Evolutionary conservation across 2,797 vertebrate species (phyloP).

Genomic region (Apogon talboti): DNA sequence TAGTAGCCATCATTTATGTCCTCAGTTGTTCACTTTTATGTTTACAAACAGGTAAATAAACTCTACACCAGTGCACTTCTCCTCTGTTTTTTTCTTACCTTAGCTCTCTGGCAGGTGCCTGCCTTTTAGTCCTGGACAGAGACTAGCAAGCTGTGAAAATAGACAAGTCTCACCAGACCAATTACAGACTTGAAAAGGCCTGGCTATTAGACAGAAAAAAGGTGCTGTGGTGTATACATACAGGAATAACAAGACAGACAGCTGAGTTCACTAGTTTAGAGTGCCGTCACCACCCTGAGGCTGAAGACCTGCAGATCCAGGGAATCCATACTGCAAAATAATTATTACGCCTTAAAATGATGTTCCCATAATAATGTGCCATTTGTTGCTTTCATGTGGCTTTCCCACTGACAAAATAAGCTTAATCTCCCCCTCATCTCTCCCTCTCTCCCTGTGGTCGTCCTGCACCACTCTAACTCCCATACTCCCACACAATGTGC

Average conservation of each 20-base stretch:
- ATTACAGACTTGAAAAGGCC: slow-evolving; percentile 71
- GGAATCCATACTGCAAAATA: slow-evolving; percentile 79
- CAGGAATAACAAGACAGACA: slow-evolving; percentile 69
- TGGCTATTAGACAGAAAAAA: slow-evolving; percentile 65
- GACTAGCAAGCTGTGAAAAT: slow-evolving; percentile 60
- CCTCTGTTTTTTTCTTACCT: slow-evolving; percentile 14
- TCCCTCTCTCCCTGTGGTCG: slow-evolving; percentile 50
- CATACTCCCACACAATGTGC: slow-evolving; percentile 77
- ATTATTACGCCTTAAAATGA: slow-evolving; percentile 80
- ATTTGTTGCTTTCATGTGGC: slow-evolving; percentile 85
- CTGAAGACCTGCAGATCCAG: slow-evolving; percentile 72
- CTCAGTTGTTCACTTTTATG: slow-evolving; percentile 25
- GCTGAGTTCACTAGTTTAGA: slow-evolving; percentile 57
- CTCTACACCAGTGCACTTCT: slow-evolving; percentile 25
- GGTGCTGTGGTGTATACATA: slow-evolving; percentile 50
- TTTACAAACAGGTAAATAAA: slow-evolving; percentile 47
- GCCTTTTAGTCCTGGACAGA: slow-evolving; percentile 59
- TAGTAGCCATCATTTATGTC: slow-evolving; percentile 1
- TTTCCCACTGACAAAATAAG: slow-evolving; percentile 81
- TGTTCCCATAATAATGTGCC: slow-evolving; percentile 83
- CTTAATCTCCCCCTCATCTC: slow-evolving; percentile 78
- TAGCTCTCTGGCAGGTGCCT: slow-evolving; percentile 42
- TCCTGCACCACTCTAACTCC: slow-evolving; percentile 54
- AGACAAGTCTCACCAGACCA: slow-evolving; percentile 73
- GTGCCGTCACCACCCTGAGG: slow-evolving; percentile 54